Evolutionary conservation across 2,113 vertebrate species (phyloP).

Genomic region (Coptodon bakossiorum): DNA sequence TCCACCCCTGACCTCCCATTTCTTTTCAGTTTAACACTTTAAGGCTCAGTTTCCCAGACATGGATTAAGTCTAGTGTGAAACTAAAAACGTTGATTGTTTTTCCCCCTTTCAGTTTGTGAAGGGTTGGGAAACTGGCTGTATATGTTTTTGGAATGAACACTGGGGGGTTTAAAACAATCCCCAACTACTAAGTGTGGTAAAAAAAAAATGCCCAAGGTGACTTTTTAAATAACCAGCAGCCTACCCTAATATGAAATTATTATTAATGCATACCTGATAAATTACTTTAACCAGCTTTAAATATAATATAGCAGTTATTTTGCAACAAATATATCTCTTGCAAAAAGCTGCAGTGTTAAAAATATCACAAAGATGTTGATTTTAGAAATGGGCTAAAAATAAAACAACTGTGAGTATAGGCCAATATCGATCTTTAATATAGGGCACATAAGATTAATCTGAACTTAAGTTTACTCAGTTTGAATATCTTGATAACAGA

Average conservation of each 20-base stretch:
- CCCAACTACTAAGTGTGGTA: not conserved
- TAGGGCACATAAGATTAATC: not conserved
- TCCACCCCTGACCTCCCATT: not conserved
- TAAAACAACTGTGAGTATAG: not conserved
- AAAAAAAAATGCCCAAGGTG: not conserved
- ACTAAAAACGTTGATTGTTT: not conserved
- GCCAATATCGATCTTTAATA: not conserved
- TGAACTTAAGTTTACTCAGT: not conserved
- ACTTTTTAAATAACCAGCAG: not conserved
- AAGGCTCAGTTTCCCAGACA: not conserved
- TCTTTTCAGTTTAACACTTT: not conserved
- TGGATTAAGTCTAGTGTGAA: not conserved
- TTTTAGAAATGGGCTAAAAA: not conserved
- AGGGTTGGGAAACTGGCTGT: not conserved
- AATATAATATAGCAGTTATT: not conserved
- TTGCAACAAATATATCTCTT: not conserved
- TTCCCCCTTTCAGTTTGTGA: accelerated
- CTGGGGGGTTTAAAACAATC: not conserved
- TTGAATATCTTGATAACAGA: not conserved
- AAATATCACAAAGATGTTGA: not conserved
- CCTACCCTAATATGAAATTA: not conserved
- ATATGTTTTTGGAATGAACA: not conserved
- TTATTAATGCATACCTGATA: not conserved
- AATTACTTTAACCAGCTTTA: not conserved
- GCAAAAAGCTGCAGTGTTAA: not conserved